Evolutionary conservation across 2,797 vertebrate species (phyloP), one percentile per base, ranked within the genome.

Genomic region (Chloroceryle inda): DNA sequence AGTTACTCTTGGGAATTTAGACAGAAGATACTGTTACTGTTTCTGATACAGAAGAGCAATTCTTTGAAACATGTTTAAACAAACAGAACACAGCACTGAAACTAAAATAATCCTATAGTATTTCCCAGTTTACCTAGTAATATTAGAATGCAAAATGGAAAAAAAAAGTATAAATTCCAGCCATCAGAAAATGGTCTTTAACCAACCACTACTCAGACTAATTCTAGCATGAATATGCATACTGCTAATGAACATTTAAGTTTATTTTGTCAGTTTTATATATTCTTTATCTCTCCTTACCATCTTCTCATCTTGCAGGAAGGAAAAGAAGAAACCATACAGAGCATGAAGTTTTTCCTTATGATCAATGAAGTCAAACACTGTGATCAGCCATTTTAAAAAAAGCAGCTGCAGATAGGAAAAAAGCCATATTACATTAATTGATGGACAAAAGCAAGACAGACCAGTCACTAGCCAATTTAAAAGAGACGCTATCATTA

Each of bases 271-370:
- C 20, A 83, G 23, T 93, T 63, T 10, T n/a, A 29, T 77, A 15
- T 24, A 45, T 31, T 74, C 53, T 85, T 58, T 62, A 78, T 29
- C 62, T 90, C 52, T 91, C 97, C 98, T 95, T 98, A 99, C 99
- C 99, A 99, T 86, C 91, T 96, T 98, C 95, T 99, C 99, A 31
- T 99, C 98, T 49, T 98, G 98, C 93, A 99, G 97, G 74, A 98
- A 99, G 97, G 59, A 98, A 97, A 99, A 99, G 97, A 99, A 99
- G 97, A 99, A 98, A 85, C 99, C 99, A 91, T 99, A 99, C 73
- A 99, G 97, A 5, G 98, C 98, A 89, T 97, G 98, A 77, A 99
- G 94, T 42, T 98, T 94, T 44, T 99, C 99, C 96, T 99, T 99
- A 53, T 88, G 96, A 81, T 99, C 98, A 81, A 99, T 98, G 97